Evolutionary conservation across 2,113 vertebrate genomes (phyloP), one percentile per base, ranked within the genome.

Genomic region (Mustela lutreola): DNA sequence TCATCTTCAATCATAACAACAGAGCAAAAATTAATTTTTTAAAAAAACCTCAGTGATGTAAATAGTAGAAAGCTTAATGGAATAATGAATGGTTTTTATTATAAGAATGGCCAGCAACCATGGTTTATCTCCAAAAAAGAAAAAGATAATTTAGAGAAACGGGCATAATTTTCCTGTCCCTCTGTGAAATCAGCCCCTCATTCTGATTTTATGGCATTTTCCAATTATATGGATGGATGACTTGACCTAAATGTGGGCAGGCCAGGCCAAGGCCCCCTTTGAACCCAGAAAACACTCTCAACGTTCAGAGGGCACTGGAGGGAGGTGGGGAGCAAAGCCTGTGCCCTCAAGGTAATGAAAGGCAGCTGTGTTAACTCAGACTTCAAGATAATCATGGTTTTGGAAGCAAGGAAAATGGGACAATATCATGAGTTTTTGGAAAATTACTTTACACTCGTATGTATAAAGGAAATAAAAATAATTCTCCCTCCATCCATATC

Each of bases 391-490:
- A 98, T 97, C 97, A 97, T 78, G 95, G 96, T 97, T 93, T 96
- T 96, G 97, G 97, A 97, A 98, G 93, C 97, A 97, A 97, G 92
- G 91, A 97, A 98, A 97, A 97, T 90, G 96, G 96, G 97, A 97
- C 97, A 95, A 89, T 97, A 97, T 97, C 91, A 22, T 81, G 97
- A 97, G 95, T 90, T 97, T 98, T 98, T 97, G 97, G 97, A 98
- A 98, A 98, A 97, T 97, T 96, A 98, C 97, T 98, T 98, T 98
- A 98, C 95, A 97, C 97, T 96, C 81, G 10, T 92, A 96, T 94
- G 97, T 97, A 98, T 93, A 94, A 97, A 94, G 96, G 96, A 97
- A 98, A 97, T 98, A 97, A 96, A 97, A 97, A 96, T 91, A 95
- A 87, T 86, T 94, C 91, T 91, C 92, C 82, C 96, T 91, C 93